phyloP scores from a whole-genome alignment of 2,888 invertebrate genomes.

The Cacoxenus indagator region DNA sequence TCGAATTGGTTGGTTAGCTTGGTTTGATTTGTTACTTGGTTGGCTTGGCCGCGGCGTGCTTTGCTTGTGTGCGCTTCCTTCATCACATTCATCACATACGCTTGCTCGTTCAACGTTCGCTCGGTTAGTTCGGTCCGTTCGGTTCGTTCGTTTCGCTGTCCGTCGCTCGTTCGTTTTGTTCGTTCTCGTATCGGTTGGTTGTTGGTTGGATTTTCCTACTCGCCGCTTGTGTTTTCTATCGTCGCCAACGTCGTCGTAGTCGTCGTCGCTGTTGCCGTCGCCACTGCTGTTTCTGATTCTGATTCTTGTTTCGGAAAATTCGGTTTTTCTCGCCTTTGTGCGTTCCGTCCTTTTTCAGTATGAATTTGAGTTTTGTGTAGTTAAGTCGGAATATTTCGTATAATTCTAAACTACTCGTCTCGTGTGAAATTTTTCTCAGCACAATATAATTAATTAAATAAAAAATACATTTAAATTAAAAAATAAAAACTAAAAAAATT shows the following conservation, averaged over 20 bases:
- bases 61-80: too few species aligned
- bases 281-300: background rate
- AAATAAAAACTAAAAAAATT: conserved; percentile 29
- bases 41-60: background rate
- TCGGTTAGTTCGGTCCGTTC: conserved; percentile 50
- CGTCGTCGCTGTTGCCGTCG: background rate
- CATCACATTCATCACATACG: too few species aligned
- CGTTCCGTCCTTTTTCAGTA: conserved; percentile 71
- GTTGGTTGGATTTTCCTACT: conserved; percentile 10
- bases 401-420: conserved; percentile 64
- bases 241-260: background rate
- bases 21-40: background rate
- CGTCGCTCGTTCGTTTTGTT: conserved; percentile 42
- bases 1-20: conserved; percentile 46
- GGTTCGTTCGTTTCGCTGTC: conserved; percentile 47
- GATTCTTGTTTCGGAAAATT: conserved; percentile 24
- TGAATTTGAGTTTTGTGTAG: conserved; percentile 72
- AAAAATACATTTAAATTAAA: conserved; percentile 46
- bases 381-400: conserved; percentile 71
- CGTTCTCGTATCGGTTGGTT: conserved; percentile 36
- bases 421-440: conserved; percentile 59
- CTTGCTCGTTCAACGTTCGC: background rate
- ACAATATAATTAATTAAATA: conserved; percentile 22
- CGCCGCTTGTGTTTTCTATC: background rate
- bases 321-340: conserved; percentile 58